Evolutionary conservation across 2,113 vertebrate genomes (phyloP).

Genomic region (Serilophus lunatus): DNA sequence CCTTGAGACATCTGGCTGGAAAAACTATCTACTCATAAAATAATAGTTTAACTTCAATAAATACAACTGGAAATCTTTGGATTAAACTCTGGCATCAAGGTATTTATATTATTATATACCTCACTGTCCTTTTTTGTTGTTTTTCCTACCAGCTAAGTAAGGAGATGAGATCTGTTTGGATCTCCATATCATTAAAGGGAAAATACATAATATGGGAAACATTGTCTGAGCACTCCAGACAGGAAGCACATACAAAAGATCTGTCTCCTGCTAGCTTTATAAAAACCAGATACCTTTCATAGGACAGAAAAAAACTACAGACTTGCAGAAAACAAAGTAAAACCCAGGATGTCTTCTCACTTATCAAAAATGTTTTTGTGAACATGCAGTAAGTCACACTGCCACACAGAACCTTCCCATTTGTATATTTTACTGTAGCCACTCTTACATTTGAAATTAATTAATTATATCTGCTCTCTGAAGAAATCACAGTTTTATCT

Average conservation of each 20-base stretch:
- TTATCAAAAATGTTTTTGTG: background rate
- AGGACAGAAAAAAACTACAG: background rate
- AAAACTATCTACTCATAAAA: background rate
- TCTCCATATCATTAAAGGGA: background rate
- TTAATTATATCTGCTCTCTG: background rate
- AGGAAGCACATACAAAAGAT: background rate
- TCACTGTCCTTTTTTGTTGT: background rate
- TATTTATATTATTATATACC: background rate
- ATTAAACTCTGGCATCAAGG: background rate
- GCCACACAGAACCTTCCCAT: background rate
- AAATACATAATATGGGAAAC: background rate
- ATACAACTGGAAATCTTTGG: background rate
- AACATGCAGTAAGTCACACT: background rate
- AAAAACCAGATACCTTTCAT: background rate
- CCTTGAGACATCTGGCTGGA: background rate
- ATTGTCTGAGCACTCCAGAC: background rate
- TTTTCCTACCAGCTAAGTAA: background rate
- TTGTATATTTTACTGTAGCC: background rate
- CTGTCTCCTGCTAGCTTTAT: background rate
- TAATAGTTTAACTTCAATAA: background rate
- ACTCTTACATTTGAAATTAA: background rate
- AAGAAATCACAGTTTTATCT: background rate
- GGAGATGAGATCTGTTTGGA: background rate
- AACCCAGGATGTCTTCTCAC: background rate
- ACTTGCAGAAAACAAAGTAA: background rate